phyloP scores from a whole-genome alignment of 1,140 invertebrate species.

The Drosophila lini region DNA sequence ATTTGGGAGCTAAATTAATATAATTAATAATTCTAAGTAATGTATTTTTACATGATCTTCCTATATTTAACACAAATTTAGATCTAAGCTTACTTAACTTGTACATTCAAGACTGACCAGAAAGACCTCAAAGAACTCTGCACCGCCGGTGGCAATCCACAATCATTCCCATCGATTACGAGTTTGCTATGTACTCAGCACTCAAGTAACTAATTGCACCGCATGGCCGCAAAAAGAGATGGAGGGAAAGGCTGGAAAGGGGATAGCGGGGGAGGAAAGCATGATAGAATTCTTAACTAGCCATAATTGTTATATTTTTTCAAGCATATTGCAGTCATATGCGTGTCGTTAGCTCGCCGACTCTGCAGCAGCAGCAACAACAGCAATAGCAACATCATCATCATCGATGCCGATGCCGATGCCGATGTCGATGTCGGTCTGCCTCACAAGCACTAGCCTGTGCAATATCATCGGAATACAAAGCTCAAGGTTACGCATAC shows the following conservation, averaged over 20 bases:
- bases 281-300: conserved; percentile 66
- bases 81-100: neutral
- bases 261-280: conserved; percentile 10
- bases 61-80: neutral
- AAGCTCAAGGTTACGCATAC: conserved; percentile 79
- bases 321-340: conserved; percentile 67
- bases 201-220: conserved; percentile 45
- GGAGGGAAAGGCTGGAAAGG: neutral
- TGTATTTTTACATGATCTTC: neutral
- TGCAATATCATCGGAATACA: conserved; percentile 61
- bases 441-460: conserved; percentile 40
- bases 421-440: conserved; percentile 19
- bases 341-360: conserved; percentile 51
- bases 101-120: neutral
- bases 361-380: conserved; percentile 27
- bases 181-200: conserved; percentile 35
- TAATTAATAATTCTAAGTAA: neutral
- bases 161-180: conserved; percentile 39
- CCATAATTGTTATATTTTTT: conserved; percentile 73
- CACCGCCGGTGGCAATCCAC: conserved; percentile 11
- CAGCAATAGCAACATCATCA: conserved; percentile 20
- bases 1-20: too few relatives aligned
- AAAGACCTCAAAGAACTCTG: conserved; percentile 32
- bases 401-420: conserved; percentile 17
- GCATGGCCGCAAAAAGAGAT: conserved; percentile 39